These are phyloP conservation scores for Pocillopora grandis DNA, from an alignment of 92 coral and sea anemone species.

Conservation along the genomic window DNA sequence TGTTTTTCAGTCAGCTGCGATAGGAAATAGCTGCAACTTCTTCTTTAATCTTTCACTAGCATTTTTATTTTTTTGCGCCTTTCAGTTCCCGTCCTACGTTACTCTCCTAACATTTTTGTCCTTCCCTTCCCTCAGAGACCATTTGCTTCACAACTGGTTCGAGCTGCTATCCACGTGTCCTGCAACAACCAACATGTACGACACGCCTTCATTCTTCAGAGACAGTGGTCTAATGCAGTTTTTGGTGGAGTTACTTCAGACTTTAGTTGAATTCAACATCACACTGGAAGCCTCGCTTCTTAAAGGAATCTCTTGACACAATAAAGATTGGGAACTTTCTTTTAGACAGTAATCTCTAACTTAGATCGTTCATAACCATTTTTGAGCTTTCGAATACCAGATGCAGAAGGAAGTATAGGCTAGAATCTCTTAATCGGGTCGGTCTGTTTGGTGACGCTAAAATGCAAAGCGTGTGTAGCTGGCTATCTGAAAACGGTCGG, in stretches of 20 bases:
- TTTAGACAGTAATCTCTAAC: background rate
- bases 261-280: constrained; percentile 91
- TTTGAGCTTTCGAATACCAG: no score
- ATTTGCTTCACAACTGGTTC: constrained; percentile 91
- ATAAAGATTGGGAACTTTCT: background rate
- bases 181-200: constrained; percentile 97
- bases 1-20: no score
- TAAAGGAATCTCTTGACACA: constrained; percentile 79
- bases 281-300: constrained; percentile 88
- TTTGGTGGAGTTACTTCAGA: constrained; percentile 79
- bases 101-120: background rate
- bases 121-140: constrained; percentile 66
- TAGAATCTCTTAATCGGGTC: no score
- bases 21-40: no score
- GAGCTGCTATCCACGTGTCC: constrained; percentile 93
- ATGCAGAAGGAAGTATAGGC: no score
- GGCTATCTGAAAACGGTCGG: no score
- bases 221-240: constrained; percentile 87
- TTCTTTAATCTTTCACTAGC: no score
- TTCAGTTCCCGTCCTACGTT: background rate
- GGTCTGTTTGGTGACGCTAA: no score
- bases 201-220: constrained; percentile 88
- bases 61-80: no score
- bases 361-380: background rate
- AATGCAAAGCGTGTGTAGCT: no score